Conservation (phyloP, 2,888 invertebrate genomes). For the Sabatieria punctata region DNA sequence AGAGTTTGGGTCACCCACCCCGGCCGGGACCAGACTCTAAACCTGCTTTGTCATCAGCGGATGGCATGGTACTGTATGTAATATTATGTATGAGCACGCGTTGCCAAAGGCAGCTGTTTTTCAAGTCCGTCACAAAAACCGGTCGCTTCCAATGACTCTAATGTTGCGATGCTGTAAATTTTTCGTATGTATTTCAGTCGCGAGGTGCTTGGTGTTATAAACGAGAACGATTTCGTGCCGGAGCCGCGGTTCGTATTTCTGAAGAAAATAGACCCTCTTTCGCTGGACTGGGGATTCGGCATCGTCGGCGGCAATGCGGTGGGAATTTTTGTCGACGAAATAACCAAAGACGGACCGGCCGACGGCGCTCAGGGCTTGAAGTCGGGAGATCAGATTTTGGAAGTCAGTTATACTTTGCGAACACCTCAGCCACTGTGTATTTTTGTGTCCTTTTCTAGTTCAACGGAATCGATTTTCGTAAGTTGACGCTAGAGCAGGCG, state of each 20-base stretch:
- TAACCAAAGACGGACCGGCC: slow-evolving; percentile 40
- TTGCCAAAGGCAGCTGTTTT: no score
- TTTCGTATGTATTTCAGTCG: no score
- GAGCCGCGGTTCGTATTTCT: slow-evolving; percentile 34
- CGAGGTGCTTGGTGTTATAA: slow-evolving; percentile 2
- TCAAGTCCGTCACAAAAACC: no score
- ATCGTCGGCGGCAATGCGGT: slow-evolving; percentile 86
- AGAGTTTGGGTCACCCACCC: no score
- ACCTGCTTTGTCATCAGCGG: no score
- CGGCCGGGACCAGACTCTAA: no score
- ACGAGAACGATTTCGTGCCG: not conserved
- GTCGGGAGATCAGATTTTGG: slow-evolving; percentile 80
- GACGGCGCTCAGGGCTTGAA: slow-evolving; percentile 49
- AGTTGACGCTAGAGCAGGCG: slow-evolving; percentile 83
- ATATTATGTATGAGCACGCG: no score
- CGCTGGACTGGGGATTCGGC: slow-evolving; percentile 67
- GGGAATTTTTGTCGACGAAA: slow-evolving; percentile 83
- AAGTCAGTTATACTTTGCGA: no score
- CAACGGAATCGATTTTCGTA: slow-evolving; percentile 69
- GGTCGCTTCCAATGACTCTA: no score
- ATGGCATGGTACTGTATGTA: no score
- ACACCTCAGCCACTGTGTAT: no score
- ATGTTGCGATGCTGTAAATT: no score
- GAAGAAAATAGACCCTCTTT: slow-evolving; percentile 24
- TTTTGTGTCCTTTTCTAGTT: slow-evolving; percentile 40